phyloP scores from a whole-genome alignment of 2,888 invertebrate species.

The Stratiomys singularior region DNA sequence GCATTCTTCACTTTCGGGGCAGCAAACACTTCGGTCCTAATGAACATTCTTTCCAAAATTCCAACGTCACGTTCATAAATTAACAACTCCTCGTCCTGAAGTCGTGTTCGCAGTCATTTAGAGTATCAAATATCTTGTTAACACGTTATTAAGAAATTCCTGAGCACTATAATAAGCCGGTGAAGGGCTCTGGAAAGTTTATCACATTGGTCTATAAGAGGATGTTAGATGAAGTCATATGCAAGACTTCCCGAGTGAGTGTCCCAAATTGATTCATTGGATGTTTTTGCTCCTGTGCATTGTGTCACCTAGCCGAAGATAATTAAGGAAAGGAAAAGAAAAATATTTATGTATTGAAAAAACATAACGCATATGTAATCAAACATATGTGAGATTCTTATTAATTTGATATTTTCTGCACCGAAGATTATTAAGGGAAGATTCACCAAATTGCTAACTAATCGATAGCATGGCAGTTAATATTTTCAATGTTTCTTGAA shows the following conservation, averaged over 20 bases:
- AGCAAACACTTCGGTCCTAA: constrained; percentile 9
- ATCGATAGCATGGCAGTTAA: no score
- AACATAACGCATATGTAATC: no score
- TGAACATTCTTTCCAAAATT: constrained; percentile 20
- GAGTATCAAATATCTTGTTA: constrained; percentile 50
- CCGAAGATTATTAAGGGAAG: no score
- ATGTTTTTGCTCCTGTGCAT: neutral
- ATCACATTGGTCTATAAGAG: constrained; percentile 11
- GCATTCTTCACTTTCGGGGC: constrained; percentile 4
- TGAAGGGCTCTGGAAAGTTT: constrained; percentile 18
- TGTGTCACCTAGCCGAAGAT: no score
- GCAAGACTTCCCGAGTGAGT: neutral
- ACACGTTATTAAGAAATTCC: constrained; percentile 51
- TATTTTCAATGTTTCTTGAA: no score
- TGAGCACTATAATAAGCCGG: neutral
- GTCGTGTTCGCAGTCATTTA: constrained; percentile 49
- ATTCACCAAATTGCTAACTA: no score
- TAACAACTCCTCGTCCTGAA: constrained; percentile 25
- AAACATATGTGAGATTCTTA: no score
- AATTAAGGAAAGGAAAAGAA: no score
- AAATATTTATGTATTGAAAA: no score
- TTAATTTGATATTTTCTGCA: no score
- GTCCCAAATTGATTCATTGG: constrained; percentile 1
- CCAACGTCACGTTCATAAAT: constrained; percentile 29
- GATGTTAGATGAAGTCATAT: neutral